These are phyloP conservation scores for Sigmodon hispidus DNA, from an alignment of 2,113 vertebrate genomes.

Conservation along the genomic window DNA sequence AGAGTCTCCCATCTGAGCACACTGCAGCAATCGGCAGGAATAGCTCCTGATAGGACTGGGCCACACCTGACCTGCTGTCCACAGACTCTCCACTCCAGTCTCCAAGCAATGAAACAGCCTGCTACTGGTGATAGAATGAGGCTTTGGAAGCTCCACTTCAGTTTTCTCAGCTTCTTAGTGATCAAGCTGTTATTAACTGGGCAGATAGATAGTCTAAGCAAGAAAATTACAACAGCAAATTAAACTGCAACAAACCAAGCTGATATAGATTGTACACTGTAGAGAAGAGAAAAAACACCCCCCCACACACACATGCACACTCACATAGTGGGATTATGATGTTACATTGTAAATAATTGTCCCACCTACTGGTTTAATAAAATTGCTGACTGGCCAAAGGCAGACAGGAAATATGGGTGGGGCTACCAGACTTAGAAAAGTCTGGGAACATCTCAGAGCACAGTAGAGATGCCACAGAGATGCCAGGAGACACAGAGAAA, in stretches of 20 bases:
- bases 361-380: no score
- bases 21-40: not conserved
- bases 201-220: slow-evolving; percentile 71
- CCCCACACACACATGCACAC: not conserved
- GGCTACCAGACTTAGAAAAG: no score
- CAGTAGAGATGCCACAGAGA: no score
- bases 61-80: not conserved
- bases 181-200: slow-evolving; percentile 64
- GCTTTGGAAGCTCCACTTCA: slow-evolving; percentile 37
- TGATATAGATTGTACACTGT: slow-evolving; percentile 45
- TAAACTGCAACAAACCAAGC: slow-evolving; percentile 57
- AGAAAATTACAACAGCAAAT: slow-evolving; percentile 67
- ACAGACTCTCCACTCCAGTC: not conserved
- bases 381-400: no score
- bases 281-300: not conserved
- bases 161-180: slow-evolving; percentile 49
- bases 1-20: not conserved
- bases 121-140: slow-evolving; percentile 8
- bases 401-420: no score
- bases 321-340: no score
- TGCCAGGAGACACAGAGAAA: no score
- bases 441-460: no score
- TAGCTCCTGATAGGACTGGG: not conserved
- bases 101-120: not conserved
- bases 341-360: no score